Percentiles rank a stretch among this genome's conserved stretches.
phyloP scores from a whole-genome alignment of 2,797 vertebrate species.

The Gadopsis bispinosus region DNA sequence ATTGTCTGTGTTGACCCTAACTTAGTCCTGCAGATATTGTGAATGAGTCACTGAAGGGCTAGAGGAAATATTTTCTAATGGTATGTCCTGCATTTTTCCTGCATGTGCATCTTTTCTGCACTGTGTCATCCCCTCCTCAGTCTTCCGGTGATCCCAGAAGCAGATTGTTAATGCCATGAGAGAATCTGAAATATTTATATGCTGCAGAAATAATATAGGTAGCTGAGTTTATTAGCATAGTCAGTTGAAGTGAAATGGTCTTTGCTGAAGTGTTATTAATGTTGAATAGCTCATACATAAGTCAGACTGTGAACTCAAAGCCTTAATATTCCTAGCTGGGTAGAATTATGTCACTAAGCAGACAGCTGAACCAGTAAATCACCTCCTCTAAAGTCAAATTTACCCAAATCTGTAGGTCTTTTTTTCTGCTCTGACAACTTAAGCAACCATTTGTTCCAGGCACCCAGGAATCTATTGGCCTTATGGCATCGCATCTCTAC shows the following conservation, averaged over 20 bases:
- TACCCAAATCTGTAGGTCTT: slow-evolving; percentile 41
- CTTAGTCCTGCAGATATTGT: slow-evolving; percentile 68
- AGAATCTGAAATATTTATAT: slow-evolving; percentile 48
- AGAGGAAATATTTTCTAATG: slow-evolving; percentile 52
- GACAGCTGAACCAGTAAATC: slow-evolving; percentile 58
- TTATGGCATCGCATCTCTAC: slow-evolving; percentile 69
- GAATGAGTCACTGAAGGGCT: slow-evolving; percentile 65
- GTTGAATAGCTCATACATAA: slow-evolving; percentile 60
- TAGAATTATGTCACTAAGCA: slow-evolving; percentile 58
- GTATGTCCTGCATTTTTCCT: slow-evolving; percentile 37
- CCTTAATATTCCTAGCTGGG: slow-evolving; percentile 55
- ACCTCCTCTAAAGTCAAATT: slow-evolving; percentile 57
- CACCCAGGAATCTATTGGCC: slow-evolving; percentile 66
- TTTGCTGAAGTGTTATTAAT: slow-evolving; percentile 56
- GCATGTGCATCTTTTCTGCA: slow-evolving; percentile 7
- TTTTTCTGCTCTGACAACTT: slow-evolving; percentile 55
- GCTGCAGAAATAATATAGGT: slow-evolving; percentile 43
- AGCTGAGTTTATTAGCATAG: slow-evolving; percentile 48
- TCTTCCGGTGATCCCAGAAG: slow-evolving; percentile 31
- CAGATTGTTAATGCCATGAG: slow-evolving; percentile 34
- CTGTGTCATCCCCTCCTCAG: slow-evolving; percentile 14
- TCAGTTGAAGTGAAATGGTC: slow-evolving; percentile 36
- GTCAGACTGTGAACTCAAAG: slow-evolving; percentile 53
- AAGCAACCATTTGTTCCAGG: slow-evolving; percentile 66
- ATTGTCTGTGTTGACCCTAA: slow-evolving; percentile 69